phyloP scores from a whole-genome alignment of 2,797 vertebrate genomes.

The Orientallactaga sibirica region DNA sequence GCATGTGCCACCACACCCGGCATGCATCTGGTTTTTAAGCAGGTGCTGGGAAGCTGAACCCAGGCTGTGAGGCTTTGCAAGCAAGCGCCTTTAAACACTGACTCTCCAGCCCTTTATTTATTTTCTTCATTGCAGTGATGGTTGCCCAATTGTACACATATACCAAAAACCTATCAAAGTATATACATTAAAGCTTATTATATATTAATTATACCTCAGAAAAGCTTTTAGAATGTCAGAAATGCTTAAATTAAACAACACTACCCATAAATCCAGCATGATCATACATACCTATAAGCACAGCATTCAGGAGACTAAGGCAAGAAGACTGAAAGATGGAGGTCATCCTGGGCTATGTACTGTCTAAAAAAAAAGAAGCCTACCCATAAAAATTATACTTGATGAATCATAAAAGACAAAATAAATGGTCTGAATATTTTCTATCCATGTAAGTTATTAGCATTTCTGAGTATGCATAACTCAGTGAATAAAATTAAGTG shows the following conservation, averaged over 20 bases:
- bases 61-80: no score
- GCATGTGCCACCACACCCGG: no score
- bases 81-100: not conserved
- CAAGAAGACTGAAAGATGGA: not conserved
- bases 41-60: no score
- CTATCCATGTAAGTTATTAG: not conserved
- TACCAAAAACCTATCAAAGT: not conserved
- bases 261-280: not conserved
- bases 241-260: constrained; percentile 46
- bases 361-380: not conserved
- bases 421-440: constrained; percentile 38
- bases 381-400: not conserved
- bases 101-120: not conserved
- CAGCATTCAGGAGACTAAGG: not conserved
- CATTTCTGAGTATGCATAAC: constrained; percentile 37
- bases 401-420: constrained; percentile 33
- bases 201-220: constrained; percentile 19
- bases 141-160: not conserved
- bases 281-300: not conserved
- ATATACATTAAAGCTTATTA: constrained; percentile 28
- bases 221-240: constrained; percentile 48
- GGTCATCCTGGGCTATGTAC: no score
- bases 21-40: no score
- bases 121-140: not conserved
- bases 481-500: not conserved